Evolutionary conservation across 2,888 invertebrate genomes (phyloP).

Genomic region (Platycheirus albimanus): DNA sequence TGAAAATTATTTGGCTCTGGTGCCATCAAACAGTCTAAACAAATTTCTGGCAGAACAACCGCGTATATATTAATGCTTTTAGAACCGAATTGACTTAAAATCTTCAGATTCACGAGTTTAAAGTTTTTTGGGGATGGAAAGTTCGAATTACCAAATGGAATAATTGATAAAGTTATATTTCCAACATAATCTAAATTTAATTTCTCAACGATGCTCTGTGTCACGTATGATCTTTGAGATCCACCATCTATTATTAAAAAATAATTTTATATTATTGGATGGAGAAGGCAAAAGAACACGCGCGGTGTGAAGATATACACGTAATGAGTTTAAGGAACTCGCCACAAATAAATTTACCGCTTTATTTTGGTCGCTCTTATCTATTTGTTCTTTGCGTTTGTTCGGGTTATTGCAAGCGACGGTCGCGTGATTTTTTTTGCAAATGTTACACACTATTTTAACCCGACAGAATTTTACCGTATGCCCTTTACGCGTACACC

Average conservation of each 20-base stretch:
- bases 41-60: not conserved
- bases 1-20: not conserved
- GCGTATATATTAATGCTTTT: not conserved
- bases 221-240: conserved; percentile 1
- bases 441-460: no score
- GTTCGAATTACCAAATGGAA: not conserved
- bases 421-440: no score
- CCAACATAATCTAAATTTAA: not conserved
- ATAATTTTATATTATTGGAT: not conserved
- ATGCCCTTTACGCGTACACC: no score
- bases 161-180: conserved; percentile 1
- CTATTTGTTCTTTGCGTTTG: no score
- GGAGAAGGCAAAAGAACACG: conserved; percentile 4
- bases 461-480: no score
- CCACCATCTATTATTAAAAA: not conserved
- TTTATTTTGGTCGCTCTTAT: no score
- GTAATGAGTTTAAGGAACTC: not conserved
- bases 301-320: not conserved
- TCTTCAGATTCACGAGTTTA: not conserved
- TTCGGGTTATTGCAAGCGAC: no score
- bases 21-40: conserved; percentile 1
- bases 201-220: not conserved
- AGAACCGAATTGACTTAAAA: not conserved
- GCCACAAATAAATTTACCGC: conserved; percentile 4
- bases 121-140: not conserved